Conservation (phyloP, 2,888 invertebrate species). For the Dorcus hopei region DNA sequence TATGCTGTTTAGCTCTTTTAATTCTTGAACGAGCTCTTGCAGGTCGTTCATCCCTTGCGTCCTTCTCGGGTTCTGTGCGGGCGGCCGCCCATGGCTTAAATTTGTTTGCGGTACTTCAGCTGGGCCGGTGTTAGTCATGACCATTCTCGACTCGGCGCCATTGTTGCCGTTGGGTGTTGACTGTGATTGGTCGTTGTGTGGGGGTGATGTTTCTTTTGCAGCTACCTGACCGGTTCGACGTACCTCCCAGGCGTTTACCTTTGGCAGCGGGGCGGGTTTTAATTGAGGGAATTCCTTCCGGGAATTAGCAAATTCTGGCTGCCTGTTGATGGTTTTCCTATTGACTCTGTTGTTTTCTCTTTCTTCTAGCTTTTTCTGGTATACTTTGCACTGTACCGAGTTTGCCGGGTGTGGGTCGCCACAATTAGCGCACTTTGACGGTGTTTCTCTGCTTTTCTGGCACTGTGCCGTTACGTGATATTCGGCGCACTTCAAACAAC, state of each 20-base stretch:
- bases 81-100: not conserved
- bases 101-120: not conserved
- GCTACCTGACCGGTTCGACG: not conserved
- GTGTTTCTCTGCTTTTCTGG: not conserved
- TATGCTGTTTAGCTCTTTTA: not conserved
- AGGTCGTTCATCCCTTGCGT: not conserved
- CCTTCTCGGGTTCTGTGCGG: not conserved
- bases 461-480: conserved; percentile 5
- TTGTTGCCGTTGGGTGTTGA: not conserved
- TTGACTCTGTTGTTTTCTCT: not conserved
- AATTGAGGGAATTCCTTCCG: not conserved
- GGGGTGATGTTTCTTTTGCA: not conserved
- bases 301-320: not conserved
- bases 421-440: conserved; percentile 7
- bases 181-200: not conserved
- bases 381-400: conserved; percentile 3
- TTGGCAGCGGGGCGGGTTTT: not conserved
- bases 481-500: conserved; percentile 13
- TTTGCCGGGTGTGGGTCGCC: conserved; percentile 3
- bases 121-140: not conserved
- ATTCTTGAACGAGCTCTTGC: not conserved
- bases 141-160: not conserved
- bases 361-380: not conserved
- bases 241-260: not conserved
- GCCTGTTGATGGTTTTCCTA: not conserved